A percentile compares a stretch with the other conserved stretches of the same genome.
These are phyloP conservation scores for Diaphora mendica DNA, from an alignment of 2,888 invertebrate species.

Conservation along the genomic window DNA sequence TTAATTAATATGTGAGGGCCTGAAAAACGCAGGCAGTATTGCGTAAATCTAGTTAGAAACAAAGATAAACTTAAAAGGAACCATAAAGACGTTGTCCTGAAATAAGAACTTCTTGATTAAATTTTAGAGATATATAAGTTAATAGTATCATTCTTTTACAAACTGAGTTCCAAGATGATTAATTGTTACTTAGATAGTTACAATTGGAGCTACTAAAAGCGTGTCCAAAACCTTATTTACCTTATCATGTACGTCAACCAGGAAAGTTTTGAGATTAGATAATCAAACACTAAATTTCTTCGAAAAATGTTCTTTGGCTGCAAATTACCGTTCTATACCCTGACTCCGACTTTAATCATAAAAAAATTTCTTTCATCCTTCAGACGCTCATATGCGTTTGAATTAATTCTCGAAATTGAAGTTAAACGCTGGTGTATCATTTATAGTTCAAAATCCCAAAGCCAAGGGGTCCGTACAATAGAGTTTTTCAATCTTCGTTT, in stretches of 20 bases:
- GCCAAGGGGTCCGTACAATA: background rate
- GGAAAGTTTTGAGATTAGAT: background rate
- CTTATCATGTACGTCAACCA: background rate
- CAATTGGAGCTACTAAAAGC: background rate
- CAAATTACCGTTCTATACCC: background rate
- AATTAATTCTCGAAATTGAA: background rate
- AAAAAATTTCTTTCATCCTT: background rate
- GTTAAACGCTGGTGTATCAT: background rate
- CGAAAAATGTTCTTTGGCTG: background rate
- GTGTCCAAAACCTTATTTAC: background rate
- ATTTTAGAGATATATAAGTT: background rate
- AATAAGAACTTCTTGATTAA: background rate
- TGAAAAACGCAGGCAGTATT: background rate
- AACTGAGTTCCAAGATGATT: too few relatives aligned
- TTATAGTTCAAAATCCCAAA: background rate
- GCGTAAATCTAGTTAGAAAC: background rate
- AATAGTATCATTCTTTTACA: background rate
- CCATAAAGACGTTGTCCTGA: background rate
- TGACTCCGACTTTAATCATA: background rate
- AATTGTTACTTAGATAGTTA: background rate
- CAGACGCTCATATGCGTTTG: background rate
- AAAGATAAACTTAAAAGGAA: background rate
- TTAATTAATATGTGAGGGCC: background rate
- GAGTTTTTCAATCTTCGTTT: too few relatives aligned
- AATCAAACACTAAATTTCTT: background rate